These are phyloP conservation scores for Podarcis lilfordi DNA, from an alignment of 2,797 vertebrate genomes.

Conservation along the genomic window DNA sequence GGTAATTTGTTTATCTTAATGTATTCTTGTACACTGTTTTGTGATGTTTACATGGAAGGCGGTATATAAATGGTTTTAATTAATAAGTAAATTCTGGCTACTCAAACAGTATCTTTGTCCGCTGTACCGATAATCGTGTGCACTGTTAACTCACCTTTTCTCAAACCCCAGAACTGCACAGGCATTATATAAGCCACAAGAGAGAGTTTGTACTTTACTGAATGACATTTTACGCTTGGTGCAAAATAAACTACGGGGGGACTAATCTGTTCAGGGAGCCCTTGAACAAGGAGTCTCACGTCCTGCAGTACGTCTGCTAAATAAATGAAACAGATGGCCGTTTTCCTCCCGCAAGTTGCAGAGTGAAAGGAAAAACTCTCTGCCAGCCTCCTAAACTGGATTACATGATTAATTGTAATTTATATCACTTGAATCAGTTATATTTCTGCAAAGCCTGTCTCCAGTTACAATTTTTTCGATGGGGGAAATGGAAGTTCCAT, in stretches of 20 bases:
- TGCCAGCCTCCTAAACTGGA: not conserved
- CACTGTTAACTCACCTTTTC: not conserved
- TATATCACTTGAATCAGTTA: not conserved
- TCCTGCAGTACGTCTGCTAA: constrained; percentile 16
- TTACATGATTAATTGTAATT: fast-evolving
- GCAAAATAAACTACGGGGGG: not conserved
- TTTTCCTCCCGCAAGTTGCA: fast-evolving
- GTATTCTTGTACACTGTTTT: too few species aligned
- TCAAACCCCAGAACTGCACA: not conserved
- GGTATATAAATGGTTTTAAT: not conserved
- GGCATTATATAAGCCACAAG: not conserved
- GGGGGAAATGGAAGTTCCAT: not conserved
- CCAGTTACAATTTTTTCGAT: not conserved
- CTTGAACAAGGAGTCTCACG: constrained; percentile 7
- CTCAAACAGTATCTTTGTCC: not conserved
- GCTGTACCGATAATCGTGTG: not conserved
- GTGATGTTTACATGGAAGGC: not conserved
- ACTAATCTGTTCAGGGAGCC: constrained; percentile 9
- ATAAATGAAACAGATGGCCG: not conserved
- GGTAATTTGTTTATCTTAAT: too few species aligned
- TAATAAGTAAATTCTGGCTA: not conserved
- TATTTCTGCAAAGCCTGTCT: not conserved
- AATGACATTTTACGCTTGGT: constrained; percentile 11
- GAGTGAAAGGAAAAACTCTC: not conserved
- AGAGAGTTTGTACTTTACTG: not conserved